These are phyloP conservation scores for Idris sp. DNA, from an alignment of 1,140 invertebrate species.

Conservation along the genomic window DNA sequence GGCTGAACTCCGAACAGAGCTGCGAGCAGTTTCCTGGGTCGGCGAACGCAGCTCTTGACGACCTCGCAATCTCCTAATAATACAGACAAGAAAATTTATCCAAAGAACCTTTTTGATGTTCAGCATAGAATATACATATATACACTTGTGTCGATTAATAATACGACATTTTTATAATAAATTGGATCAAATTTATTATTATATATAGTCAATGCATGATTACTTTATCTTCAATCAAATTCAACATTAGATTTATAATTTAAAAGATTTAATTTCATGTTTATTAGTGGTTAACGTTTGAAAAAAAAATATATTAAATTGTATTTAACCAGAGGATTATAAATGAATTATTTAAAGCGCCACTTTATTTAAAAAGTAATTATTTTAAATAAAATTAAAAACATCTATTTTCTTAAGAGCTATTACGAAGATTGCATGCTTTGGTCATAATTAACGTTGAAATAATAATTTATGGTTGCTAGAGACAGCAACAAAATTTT, in stretches of 20 bases:
- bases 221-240: no score
- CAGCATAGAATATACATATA: conserved; percentile 31
- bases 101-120: conserved; percentile 38
- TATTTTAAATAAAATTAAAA: conserved; percentile 11
- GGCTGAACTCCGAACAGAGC: conserved; percentile 76
- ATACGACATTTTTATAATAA: conserved; percentile 47
- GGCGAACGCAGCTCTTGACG: conserved; percentile 73
- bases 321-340: no score
- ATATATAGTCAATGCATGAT: conserved; percentile 4
- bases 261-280: no score
- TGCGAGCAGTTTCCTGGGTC: conserved; percentile 75
- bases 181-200: conserved; percentile 1
- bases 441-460: conserved; percentile 18
- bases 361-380: neutral
- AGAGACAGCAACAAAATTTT: conserved; percentile 5
- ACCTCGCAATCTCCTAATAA: conserved; percentile 69
- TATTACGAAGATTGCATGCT: conserved; percentile 18
- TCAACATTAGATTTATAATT: no score
- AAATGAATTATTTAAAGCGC: no score
- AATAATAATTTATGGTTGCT: conserved; percentile 34
- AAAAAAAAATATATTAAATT: no score
- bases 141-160: conserved; percentile 36
- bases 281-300: no score
- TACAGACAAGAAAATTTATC: conserved; percentile 33
- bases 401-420: conserved; percentile 7